Base-by-base conservation (phyloP, 2,888 invertebrate species). In the Phortica okadai region DNA sequence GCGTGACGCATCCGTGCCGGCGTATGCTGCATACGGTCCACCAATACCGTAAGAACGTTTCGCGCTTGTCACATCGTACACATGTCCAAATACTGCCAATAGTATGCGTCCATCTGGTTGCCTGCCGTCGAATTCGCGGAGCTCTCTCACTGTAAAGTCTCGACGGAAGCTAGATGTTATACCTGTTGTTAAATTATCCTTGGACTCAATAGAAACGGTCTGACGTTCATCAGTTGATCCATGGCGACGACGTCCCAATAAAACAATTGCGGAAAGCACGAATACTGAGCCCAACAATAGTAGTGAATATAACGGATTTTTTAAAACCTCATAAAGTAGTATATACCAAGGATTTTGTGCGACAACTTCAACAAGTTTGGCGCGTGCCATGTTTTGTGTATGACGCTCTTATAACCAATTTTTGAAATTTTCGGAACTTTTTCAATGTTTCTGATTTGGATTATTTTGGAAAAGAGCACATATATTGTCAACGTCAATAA, bases 21-120 rank as follows among this genome's bases (percentile, higher is more conserved):
- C 74, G 21, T 25, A 74, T 10, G 62, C 6, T 10, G 62, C 74
- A 64, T 62, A 74, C 6, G 33, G 50, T 14, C 86, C 93, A 97
- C 97, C 97, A 92, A 97, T 97, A 66, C 98, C 98, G 92, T 98
- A 98, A 91, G 97, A 97, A 81, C 94, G 93, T 88, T 95, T 95
- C 74, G 97, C 97, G 89, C 94, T 94, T 50, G 97, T 97, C 79
- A 95, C 97, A 92, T 98, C 98, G 92, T 97, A 98, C 77, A 98
- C 95, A 93, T 95, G 97, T 58, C 97, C 97, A 91, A 98, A 97
- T 74, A 98, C 96, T 41, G 97, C 98, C 72, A 98, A 94, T 82
- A 97, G 92, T 80, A 98, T 95, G 82, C 98, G 92, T 42, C 97
- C 97, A 84, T 97, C 97, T 45, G 94, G 92, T 87, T 95, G 95